phyloP scores from a whole-genome alignment of 2,797 vertebrate genomes.

The Chelon labrosus region DNA sequence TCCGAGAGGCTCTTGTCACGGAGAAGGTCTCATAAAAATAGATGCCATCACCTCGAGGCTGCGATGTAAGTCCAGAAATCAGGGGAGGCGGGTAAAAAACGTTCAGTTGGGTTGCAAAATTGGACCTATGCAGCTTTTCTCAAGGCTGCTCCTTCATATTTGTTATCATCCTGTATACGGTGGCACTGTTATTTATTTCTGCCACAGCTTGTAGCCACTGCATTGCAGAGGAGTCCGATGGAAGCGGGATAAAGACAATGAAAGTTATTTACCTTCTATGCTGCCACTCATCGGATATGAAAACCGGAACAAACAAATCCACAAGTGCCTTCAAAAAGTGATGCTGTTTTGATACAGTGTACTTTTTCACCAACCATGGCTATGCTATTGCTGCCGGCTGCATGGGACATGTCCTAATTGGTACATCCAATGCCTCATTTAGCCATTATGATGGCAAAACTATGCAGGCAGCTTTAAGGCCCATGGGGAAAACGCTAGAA shows the following conservation, averaged over 20 bases:
- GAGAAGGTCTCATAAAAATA: slow-evolving; percentile 77
- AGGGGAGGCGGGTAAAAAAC: slow-evolving; percentile 1
- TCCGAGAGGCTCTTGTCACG: slow-evolving; percentile 55
- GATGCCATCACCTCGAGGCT: slow-evolving; percentile 65
- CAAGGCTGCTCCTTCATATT: slow-evolving; percentile 52
- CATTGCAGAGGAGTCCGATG: slow-evolving; percentile 43
- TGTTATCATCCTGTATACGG: slow-evolving; percentile 36
- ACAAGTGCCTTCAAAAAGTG: slow-evolving; percentile 1
- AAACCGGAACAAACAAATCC: slow-evolving; percentile 25
- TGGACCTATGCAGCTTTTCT: slow-evolving; percentile 33
- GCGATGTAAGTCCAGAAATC: slow-evolving; percentile 66
- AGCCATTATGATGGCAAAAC: slow-evolving; percentile 1
- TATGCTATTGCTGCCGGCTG: background rate
- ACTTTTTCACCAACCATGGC: background rate
- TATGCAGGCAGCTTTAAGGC: background rate
- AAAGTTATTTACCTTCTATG: slow-evolving; percentile 21
- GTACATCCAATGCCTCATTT: slow-evolving; percentile 17
- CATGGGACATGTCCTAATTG: slow-evolving; percentile 18
- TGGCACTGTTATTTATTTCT: slow-evolving; percentile 48
- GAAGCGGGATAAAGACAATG: slow-evolving; percentile 20
- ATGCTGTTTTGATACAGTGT: background rate
- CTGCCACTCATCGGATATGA: background rate
- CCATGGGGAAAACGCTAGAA: background rate
- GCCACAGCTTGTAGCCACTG: slow-evolving; percentile 34
- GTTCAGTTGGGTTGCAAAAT: slow-evolving; percentile 40